A percentile compares a stretch with the other conserved stretches of the same genome.
Evolutionary conservation across 2,113 vertebrate species (phyloP).

Genomic region (Gadus macrocephalus): DNA sequence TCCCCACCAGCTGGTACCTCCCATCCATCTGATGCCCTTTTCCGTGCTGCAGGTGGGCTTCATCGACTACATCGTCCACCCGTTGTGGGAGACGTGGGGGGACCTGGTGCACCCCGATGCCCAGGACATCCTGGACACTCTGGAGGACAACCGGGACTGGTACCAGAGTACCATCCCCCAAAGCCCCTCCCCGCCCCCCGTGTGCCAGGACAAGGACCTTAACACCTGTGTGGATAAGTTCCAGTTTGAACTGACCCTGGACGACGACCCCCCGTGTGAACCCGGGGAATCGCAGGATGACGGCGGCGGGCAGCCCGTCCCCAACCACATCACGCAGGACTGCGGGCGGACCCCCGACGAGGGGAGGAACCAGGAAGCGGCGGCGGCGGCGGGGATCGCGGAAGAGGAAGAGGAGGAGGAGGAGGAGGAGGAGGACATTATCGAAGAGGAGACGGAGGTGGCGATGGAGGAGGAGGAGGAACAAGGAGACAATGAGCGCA

Average conservation of each 20-base stretch:
- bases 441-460: conserved; percentile 66
- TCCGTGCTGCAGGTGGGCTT: conserved; percentile 81
- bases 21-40: conserved; percentile 12
- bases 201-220: conserved; percentile 67
- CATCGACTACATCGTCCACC: conserved; percentile 93
- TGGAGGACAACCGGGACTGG: conserved; percentile 93
- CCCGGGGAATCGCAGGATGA: conserved; percentile 39
- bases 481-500: conserved; percentile 55
- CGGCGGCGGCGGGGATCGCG: conserved; percentile 23
- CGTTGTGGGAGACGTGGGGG: conserved; percentile 91
- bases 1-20: too few relatives aligned
- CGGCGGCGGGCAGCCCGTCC: conserved; percentile 35
- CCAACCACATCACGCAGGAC: conserved; percentile 61
- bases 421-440: conserved; percentile 50
- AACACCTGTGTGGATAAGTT: conserved; percentile 71
- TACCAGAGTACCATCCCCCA: conserved; percentile 89
- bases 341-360: conserved; percentile 46
- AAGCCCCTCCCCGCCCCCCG: conserved; percentile 81
- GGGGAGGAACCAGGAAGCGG: conserved; percentile 22
- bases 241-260: conserved; percentile 74
- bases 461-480: conserved; percentile 63
- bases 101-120: conserved; percentile 90
- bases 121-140: conserved; percentile 87
- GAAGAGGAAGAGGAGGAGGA: conserved; percentile 39
- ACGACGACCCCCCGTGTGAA: conserved; percentile 55